Evolutionary conservation across 1,140 invertebrate genomes (phyloP).

Genomic region (Lepidotrigona ventralis): DNA sequence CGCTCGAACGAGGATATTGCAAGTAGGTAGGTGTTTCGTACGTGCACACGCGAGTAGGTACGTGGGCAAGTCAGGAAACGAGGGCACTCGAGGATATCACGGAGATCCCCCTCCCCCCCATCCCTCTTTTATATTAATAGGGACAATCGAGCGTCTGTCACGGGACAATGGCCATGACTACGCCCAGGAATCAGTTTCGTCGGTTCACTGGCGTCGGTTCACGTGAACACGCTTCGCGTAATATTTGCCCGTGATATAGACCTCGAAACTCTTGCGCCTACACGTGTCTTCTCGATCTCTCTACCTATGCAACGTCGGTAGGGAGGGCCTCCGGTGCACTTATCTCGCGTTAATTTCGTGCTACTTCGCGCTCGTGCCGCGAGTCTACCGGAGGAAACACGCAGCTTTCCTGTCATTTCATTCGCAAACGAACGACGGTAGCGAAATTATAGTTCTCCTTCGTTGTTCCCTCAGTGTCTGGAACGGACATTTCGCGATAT

Average conservation of each 20-base stretch:
- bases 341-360: constrained; percentile 60
- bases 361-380: constrained; percentile 53
- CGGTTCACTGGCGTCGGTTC: constrained; percentile 32
- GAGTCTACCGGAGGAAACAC: constrained; percentile 57
- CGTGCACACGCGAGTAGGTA: constrained; percentile 6
- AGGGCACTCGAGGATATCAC: constrained; percentile 71
- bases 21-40: constrained; percentile 43
- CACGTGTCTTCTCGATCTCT: constrained; percentile 53
- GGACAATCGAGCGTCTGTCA: constrained; percentile 73
- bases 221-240: background rate
- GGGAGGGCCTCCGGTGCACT: constrained; percentile 64
- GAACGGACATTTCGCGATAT: too few species aligned
- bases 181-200: constrained; percentile 61
- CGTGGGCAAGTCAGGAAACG: constrained; percentile 77
- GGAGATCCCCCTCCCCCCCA: constrained; percentile 50
- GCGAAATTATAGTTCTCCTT: background rate
- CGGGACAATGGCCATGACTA: constrained; percentile 69
- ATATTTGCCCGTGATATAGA: background rate
- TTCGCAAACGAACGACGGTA: background rate
- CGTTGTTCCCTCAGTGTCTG: too few species aligned
- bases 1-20: constrained; percentile 50
- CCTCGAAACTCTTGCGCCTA: constrained; percentile 40
- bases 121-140: constrained; percentile 70
- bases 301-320: constrained; percentile 35
- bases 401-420: background rate